Evolutionary conservation across 2,797 vertebrate genomes (phyloP), one percentile per base, ranked within the genome.

Genomic region (Falco novaeseelandiae): DNA sequence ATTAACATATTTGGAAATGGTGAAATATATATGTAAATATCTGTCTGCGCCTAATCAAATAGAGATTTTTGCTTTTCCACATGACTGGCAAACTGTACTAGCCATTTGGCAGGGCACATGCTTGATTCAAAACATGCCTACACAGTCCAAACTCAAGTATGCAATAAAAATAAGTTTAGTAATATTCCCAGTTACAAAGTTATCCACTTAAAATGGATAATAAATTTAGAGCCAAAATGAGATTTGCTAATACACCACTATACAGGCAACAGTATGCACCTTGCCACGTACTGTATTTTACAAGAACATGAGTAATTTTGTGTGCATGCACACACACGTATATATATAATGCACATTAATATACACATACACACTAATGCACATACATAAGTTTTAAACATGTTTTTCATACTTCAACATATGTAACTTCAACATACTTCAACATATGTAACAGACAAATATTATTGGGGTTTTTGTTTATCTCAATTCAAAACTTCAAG

Each of bases 1-100:
- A 71, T 14, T 10, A 93, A 85, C 52, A 12, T 59, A 87, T 80
- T 54, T 87, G 40, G n/a, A 89, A 92, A 87, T 38, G 36, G 38
- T 79, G 83, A 93, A 59, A 90, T 87, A 71, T 42, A 46, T 67
- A 76, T 70, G 81, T 59, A 92, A 94, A 77, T 90, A 91, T 85
- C 57, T 92, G 87, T 83, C 92, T 92, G 20, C 16, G 9, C 19
- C 67, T 95, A 93, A 94, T 93, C 83, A 97, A 93, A 96, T 16
- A 66, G 69, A 79, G 77, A 54, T 77, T 94, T 94, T 74, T 90
- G 71, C 90, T 85, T 94, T 94, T 96, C 81, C 78, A 89, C 88
- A 84, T 82, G 85, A 84, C 44, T 95, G 93, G 66, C 61, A 63
- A 93, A 92, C 77, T 6, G 3, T 23, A 77, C 27, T 65, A 84